Percentiles rank a stretch among this genome's conserved stretches.
Evolutionary conservation across 2,888 invertebrate species (phyloP).

Genomic region (Eilema caniola): DNA sequence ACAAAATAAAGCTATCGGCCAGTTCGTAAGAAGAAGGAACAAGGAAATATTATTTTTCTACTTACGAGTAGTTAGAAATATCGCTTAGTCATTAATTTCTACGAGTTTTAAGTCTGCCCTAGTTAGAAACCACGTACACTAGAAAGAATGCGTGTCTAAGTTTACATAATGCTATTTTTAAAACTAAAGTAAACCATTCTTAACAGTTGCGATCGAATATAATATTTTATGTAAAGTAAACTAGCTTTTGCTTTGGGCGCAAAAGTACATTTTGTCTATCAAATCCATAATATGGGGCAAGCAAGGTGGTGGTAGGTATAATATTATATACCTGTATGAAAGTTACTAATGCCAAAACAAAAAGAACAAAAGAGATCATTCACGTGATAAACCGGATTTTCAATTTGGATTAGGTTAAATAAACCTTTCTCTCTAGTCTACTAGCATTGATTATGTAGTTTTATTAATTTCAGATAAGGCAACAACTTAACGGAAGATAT

Average conservation of each 20-base stretch:
- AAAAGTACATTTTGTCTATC: too few species aligned
- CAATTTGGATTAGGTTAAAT: neutral
- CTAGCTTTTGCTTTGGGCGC: too few species aligned
- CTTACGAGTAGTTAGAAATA: neutral
- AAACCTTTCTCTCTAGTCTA: neutral
- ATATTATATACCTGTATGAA: too few species aligned
- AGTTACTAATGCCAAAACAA: too few species aligned
- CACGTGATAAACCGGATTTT: neutral
- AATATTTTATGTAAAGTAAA: too few species aligned
- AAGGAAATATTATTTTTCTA: slow-evolving; percentile 19
- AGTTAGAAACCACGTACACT: slow-evolving; percentile 17
- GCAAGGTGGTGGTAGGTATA: too few species aligned
- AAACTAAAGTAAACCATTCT: neutral
- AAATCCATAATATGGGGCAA: too few species aligned
- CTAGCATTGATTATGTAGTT: neutral
- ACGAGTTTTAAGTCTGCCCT: slow-evolving; percentile 21
- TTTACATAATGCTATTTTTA: slow-evolving; percentile 15
- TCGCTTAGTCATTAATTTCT: slow-evolving; percentile 32
- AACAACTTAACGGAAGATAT: too few species aligned
- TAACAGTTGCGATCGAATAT: neutral
- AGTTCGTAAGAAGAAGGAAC: slow-evolving; percentile 6
- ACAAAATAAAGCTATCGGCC: too few species aligned
- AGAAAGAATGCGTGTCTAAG: slow-evolving; percentile 17
- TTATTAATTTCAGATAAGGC: too few species aligned
- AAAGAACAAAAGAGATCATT: too few species aligned